These are phyloP conservation scores for Siniperca chuatsi DNA, from an alignment of 2,113 vertebrate genomes.

Conservation along the genomic window DNA sequence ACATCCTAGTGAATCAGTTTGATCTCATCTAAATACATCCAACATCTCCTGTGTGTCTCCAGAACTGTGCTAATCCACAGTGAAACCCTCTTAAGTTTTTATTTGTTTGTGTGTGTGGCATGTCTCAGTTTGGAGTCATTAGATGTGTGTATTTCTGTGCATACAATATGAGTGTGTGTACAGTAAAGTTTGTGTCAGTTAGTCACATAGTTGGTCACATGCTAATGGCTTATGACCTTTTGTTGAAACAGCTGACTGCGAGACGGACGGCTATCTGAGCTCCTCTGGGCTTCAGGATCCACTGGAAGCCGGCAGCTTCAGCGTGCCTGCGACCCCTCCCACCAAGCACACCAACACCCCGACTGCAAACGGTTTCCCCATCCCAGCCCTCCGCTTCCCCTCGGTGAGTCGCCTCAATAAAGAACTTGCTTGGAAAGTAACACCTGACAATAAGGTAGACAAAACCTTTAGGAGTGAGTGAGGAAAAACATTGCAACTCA, in stretches of 20 bases:
- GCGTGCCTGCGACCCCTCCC: conserved; percentile 56
- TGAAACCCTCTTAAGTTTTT: background rate
- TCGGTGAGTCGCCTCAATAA: conserved; percentile 85
- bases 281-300: conserved; percentile 92
- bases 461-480: background rate
- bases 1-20: background rate
- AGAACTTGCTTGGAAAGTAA: background rate
- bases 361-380: conserved; percentile 66
- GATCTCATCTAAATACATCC: background rate
- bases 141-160: background rate
- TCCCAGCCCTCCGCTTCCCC: conserved; percentile 87
- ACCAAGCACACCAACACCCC: conserved; percentile 59
- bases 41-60: background rate
- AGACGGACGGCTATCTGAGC: conserved; percentile 94
- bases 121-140: conserved; percentile 27
- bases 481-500: background rate
- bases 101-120: conserved; percentile 21
- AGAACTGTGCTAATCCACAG: background rate
- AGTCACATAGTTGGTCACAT: conserved; percentile 55
- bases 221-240: conserved; percentile 57
- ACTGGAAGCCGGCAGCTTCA: conserved; percentile 74
- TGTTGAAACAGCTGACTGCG: conserved; percentile 91
- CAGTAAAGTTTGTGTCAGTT: conserved; percentile 24
- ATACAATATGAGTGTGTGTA: background rate
- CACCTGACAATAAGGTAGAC: background rate